Percentiles rank a stretch among this genome's conserved stretches.
phyloP scores from a whole-genome alignment of 2,888 invertebrate genomes.

The Ommatoiulus sabulosus region DNA sequence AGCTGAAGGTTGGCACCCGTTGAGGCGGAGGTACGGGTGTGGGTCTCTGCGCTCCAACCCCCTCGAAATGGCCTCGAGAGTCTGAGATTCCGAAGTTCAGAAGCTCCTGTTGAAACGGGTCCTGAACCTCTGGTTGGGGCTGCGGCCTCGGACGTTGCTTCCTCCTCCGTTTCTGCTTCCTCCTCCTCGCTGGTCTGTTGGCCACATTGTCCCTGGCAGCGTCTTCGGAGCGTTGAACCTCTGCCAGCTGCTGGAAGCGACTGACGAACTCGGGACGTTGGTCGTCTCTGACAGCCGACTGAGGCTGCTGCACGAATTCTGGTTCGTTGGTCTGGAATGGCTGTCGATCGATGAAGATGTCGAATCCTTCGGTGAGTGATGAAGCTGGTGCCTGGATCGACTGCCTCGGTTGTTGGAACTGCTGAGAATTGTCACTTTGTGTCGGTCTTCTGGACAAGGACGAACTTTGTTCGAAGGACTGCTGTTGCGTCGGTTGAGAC shows the following conservation, averaged over 20 bases:
- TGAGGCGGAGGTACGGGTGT: too few relatives aligned
- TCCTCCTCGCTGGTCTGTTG: neutral
- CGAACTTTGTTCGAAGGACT: neutral
- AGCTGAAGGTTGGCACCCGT: neutral
- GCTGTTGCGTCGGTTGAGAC: neutral
- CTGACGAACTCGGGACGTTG: neutral
- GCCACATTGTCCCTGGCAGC: neutral
- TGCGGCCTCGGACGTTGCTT: constrained; percentile 24
- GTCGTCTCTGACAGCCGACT: neutral
- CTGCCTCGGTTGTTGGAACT: neutral
- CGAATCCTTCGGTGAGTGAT: neutral
- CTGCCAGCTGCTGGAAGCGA: neutral
- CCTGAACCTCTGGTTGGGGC: neutral
- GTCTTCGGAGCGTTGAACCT: neutral
- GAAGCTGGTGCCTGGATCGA: neutral
- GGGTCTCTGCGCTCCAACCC: neutral
- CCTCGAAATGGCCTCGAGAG: neutral
- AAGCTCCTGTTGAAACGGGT: neutral
- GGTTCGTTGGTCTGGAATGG: neutral
- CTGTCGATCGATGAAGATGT: neutral
- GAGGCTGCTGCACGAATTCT: neutral
- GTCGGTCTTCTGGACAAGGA: neutral
- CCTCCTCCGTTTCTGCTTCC: constrained; percentile 11
- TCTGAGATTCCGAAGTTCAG: neutral
- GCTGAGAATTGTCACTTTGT: too few relatives aligned